A percentile compares a stretch with the other conserved stretches of the same genome.
Evolutionary conservation across 2,888 invertebrate species (phyloP).

Genomic region (Quadriops clusia): DNA sequence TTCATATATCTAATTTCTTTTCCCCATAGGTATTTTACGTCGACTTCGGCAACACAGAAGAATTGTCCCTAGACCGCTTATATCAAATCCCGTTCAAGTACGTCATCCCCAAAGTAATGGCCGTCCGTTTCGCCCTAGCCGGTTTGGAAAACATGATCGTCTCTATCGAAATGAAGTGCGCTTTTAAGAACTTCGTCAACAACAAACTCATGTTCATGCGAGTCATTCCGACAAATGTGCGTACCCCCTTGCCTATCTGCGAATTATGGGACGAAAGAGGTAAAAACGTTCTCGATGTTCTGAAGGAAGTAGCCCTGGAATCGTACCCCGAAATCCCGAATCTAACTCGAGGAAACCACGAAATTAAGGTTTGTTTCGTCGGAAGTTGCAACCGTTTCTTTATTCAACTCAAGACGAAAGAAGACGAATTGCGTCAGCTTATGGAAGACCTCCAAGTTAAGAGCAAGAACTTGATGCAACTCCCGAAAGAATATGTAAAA

Average conservation of each 20-base stretch:
- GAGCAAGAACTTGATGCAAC: slow-evolving; percentile 35
- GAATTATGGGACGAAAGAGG: slow-evolving; percentile 49
- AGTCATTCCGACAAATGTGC: slow-evolving; percentile 56
- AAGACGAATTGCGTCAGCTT: slow-evolving; percentile 47
- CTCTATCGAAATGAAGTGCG: slow-evolving; percentile 49
- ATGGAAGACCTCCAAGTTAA: slow-evolving; percentile 54
- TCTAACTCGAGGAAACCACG: slow-evolving; percentile 33
- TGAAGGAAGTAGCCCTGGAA: slow-evolving; percentile 32
- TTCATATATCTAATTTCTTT: too few relatives aligned
- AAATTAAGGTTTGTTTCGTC: slow-evolving; percentile 51
- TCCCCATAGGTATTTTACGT: slow-evolving; percentile 58
- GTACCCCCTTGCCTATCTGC: slow-evolving; percentile 63
- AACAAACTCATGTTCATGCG: slow-evolving; percentile 51
- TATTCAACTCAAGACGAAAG: slow-evolving; percentile 54
- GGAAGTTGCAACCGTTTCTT: slow-evolving; percentile 62
- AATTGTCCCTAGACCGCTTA: slow-evolving; percentile 56
- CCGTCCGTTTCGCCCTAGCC: slow-evolving; percentile 60
- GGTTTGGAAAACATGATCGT: slow-evolving; percentile 48
- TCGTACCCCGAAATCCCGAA: slow-evolving; percentile 30
- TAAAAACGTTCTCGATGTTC: slow-evolving; percentile 46
- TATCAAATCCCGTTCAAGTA: slow-evolving; percentile 65
- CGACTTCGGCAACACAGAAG: slow-evolving; percentile 69
- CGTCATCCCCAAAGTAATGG: slow-evolving; percentile 60
- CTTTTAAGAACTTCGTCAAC: slow-evolving; percentile 57
- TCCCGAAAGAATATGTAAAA: slow-evolving; percentile 36